These are phyloP conservation scores for Catocala fraxini DNA, from an alignment of 2,888 invertebrate genomes.

Conservation along the genomic window DNA sequence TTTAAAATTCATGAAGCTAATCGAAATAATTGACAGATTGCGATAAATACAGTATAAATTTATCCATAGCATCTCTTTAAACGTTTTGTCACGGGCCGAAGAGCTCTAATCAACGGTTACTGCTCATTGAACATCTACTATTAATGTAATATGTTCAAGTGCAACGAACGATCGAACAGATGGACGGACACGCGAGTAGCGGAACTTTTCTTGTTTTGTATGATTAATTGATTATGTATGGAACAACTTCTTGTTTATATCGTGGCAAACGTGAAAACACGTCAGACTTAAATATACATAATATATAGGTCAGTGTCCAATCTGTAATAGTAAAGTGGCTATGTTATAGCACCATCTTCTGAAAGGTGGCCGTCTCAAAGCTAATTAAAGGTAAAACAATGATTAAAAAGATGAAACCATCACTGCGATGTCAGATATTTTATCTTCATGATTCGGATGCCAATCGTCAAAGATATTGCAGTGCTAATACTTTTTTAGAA, in stretches of 20 bases:
- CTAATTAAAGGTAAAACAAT: no score
- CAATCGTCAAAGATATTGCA: no score
- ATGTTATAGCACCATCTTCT: no score
- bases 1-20: constrained; percentile 2
- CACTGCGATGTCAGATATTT: no score
- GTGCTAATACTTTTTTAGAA: no score
- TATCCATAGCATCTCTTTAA: constrained; percentile 14
- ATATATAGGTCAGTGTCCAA: background rate
- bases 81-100: constrained; percentile 33
- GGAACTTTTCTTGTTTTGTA: constrained; percentile 25
- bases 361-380: no score
- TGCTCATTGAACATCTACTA: constrained; percentile 16
- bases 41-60: constrained; percentile 10
- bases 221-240: background rate
- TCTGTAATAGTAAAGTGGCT: no score
- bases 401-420: no score
- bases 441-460: no score
- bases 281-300: background rate
- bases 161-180: background rate
- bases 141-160: constrained; percentile 3
- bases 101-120: constrained; percentile 28
- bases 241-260: constrained; percentile 20
- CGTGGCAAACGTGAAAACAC: constrained; percentile 17
- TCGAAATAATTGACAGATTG: constrained; percentile 9
- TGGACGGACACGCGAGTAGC: constrained; percentile 26